Conservation (phyloP, 2,113 vertebrate genomes). For the Galbula dea region DNA sequence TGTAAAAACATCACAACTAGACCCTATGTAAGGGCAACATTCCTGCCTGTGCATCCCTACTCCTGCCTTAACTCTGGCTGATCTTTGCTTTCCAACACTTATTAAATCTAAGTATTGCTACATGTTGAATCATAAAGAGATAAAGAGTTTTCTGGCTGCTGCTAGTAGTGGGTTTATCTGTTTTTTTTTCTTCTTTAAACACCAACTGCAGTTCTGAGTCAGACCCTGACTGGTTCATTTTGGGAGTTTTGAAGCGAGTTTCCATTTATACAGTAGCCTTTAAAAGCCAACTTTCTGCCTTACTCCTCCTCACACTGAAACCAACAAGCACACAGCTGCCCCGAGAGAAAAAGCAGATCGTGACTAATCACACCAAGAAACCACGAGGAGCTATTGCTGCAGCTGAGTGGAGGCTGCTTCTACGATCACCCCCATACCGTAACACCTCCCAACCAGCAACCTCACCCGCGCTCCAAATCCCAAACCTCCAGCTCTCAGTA, state of each 20-base stretch:
- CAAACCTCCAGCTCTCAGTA: neutral
- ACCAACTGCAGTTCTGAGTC: conserved; percentile 77
- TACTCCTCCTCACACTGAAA: conserved; percentile 38
- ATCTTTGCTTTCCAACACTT: conserved; percentile 16
- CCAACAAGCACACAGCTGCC: conserved; percentile 12
- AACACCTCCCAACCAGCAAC: neutral
- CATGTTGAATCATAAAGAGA: conserved; percentile 71
- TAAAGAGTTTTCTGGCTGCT: conserved; percentile 56
- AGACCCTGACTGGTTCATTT: conserved; percentile 51
- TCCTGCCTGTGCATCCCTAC: neutral
- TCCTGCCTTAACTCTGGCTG: conserved; percentile 10
- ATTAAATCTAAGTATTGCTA: conserved; percentile 66
- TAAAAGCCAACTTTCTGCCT: conserved; percentile 42
- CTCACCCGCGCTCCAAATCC: neutral
- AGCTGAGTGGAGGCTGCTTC: neutral
- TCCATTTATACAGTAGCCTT: conserved; percentile 60
- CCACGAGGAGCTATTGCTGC: neutral
- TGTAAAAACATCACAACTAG: neutral
- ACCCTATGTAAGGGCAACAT: neutral
- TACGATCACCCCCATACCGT: accelerated
- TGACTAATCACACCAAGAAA: neutral
- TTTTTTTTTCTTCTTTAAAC: conserved; percentile 18
- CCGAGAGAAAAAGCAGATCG: neutral
- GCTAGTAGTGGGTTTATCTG: neutral
- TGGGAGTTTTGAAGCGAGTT: conserved; percentile 55